phyloP scores from a whole-genome alignment of 2,113 vertebrate genomes.

The Turnix velox region DNA sequence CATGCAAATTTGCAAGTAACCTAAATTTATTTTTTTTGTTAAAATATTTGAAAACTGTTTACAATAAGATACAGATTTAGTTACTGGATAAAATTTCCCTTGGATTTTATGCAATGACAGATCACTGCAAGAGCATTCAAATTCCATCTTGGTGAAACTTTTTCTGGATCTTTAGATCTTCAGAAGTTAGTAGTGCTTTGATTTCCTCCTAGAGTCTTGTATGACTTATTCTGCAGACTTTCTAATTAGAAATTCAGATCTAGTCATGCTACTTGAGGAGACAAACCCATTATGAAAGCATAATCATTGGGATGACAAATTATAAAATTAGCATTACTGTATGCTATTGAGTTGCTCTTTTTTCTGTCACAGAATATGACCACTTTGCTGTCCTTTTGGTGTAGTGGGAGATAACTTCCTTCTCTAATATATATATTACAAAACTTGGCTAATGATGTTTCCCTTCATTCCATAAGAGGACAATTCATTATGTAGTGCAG shows the following conservation, averaged over 20 bases:
- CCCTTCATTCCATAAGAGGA: slow-evolving; percentile 50
- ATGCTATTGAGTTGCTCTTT: slow-evolving; percentile 50
- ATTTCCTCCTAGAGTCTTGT: slow-evolving; percentile 8
- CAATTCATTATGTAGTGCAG: slow-evolving; percentile 52
- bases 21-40: background rate
- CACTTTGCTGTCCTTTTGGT: slow-evolving; percentile 56
- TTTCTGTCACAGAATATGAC: slow-evolving; percentile 28
- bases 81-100: background rate
- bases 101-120: background rate
- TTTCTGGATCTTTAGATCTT: slow-evolving; percentile 1
- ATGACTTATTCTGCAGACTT: background rate
- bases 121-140: background rate
- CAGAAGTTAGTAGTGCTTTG: slow-evolving; percentile 19
- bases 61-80: background rate
- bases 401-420: slow-evolving; percentile 35
- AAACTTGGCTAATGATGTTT: slow-evolving; percentile 45
- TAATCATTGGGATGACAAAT: slow-evolving; percentile 59
- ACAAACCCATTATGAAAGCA: slow-evolving; percentile 5
- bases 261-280: slow-evolving; percentile 4
- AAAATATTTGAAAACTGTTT: background rate
- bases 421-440: slow-evolving; percentile 34
- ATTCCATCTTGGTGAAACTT: slow-evolving; percentile 25
- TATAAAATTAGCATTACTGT: slow-evolving; percentile 59
- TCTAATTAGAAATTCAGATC: slow-evolving; percentile 43
- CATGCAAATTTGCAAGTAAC: background rate